These are phyloP conservation scores for Megaptera novaeangliae DNA, from an alignment of 2,113 vertebrate species.

Conservation along the genomic window DNA sequence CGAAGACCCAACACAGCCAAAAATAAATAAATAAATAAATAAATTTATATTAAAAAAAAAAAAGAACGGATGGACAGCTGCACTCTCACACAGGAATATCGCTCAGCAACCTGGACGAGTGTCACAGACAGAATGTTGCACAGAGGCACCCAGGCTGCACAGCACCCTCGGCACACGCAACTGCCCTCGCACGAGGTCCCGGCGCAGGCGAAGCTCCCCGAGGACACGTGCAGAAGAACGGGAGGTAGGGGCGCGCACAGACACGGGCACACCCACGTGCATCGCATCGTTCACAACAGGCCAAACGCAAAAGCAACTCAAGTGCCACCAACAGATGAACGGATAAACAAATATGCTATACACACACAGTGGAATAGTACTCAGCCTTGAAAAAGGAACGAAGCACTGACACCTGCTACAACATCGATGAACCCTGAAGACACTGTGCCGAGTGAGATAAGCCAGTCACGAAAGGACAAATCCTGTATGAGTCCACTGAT, in stretches of 20 bases:
- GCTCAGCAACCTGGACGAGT: fast-evolving
- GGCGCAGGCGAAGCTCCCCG: fast-evolving
- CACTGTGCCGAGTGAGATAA: fast-evolving
- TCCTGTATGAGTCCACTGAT: fast-evolving
- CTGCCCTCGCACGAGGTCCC: fast-evolving
- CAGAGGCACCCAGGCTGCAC: background rate
- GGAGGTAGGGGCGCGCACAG: fast-evolving
- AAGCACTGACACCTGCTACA: fast-evolving
- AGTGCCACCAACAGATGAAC: background rate
- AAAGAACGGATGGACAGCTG: fast-evolving
- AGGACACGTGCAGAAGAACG: fast-evolving
- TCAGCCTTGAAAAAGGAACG: background rate
- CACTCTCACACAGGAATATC: fast-evolving
- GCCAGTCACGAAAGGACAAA: background rate
- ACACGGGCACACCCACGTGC: fast-evolving
- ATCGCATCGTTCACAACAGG: fast-evolving
- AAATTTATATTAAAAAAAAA: no score
- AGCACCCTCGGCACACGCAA: fast-evolving
- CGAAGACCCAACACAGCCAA: no score
- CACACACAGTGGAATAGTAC: fast-evolving
- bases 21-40: no score
- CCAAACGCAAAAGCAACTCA: background rate
- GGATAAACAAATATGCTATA: fast-evolving
- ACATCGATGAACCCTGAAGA: background rate
- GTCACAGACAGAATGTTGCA: fast-evolving